Conservation (phyloP, 2,888 invertebrate genomes). For the Lasioglossum villosulum region DNA sequence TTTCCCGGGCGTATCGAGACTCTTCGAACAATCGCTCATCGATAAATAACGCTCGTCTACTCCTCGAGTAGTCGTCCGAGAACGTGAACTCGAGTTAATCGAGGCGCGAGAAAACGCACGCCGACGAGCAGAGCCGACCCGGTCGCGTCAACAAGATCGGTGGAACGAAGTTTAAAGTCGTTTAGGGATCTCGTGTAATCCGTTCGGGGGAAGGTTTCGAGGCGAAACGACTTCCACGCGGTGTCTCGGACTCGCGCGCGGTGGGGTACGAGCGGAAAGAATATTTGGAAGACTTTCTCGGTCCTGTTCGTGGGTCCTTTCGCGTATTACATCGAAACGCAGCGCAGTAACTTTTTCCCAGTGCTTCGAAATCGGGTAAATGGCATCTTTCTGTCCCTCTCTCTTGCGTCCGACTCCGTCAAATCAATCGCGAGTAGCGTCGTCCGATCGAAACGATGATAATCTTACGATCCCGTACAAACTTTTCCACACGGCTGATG, state of each 20-base stretch:
- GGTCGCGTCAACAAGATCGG: slow-evolving; percentile 17
- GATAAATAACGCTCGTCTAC: neutral
- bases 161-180: slow-evolving; percentile 56
- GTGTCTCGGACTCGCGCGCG: neutral
- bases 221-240: slow-evolving; percentile 34
- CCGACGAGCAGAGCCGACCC: neutral
- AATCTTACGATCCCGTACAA: slow-evolving; percentile 67
- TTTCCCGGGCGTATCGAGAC: slow-evolving; percentile 20
- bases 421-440: slow-evolving; percentile 38
- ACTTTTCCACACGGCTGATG: slow-evolving; percentile 42
- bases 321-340: neutral
- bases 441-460: slow-evolving; percentile 62
- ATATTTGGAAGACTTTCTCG: neutral
- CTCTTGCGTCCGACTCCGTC: neutral
- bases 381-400: neutral
- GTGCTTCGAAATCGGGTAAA: neutral
- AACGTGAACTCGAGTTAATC: slow-evolving; percentile 32
- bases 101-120: slow-evolving; percentile 42
- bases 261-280: neutral
- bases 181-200: slow-evolving; percentile 39
- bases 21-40: neutral
- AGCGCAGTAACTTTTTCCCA: neutral
- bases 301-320: neutral
- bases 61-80: neutral
- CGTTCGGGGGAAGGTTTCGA: slow-evolving; percentile 29